Conservation (phyloP, 2,888 invertebrate genomes). For the Cybosia mesomella region DNA sequence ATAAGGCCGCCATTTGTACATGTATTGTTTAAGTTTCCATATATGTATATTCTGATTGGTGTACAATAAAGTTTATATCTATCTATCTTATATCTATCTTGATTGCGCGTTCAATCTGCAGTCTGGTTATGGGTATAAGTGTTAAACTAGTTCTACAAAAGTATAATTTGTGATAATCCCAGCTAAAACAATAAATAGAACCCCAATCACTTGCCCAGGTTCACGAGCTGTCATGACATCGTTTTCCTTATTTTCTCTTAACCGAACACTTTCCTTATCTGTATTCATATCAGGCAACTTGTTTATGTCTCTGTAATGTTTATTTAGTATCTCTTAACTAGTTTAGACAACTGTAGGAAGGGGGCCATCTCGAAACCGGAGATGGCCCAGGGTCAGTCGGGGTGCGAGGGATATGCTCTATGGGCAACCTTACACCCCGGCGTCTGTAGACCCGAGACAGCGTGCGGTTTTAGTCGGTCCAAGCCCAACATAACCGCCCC, state of each 20-base stretch:
- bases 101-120: not conserved
- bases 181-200: conserved; percentile 37
- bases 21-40: no score
- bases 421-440: no score
- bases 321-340: conserved; percentile 28
- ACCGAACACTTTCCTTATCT: conserved; percentile 19
- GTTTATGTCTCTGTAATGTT: conserved; percentile 35
- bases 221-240: conserved; percentile 29
- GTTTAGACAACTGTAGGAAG: conserved; percentile 1
- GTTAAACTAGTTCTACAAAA: not conserved
- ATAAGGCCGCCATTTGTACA: no score
- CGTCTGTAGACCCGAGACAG: no score
- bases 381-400: no score
- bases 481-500: no score
- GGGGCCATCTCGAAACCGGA: no score
- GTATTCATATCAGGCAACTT: conserved; percentile 27
- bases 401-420: no score
- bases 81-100: no score
- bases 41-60: no score
- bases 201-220: conserved; percentile 37
- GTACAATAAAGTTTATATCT: no score
- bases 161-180: conserved; percentile 18
- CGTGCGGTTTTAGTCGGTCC: no score
- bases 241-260: conserved; percentile 33
- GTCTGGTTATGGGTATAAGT: not conserved